These are phyloP conservation scores for Trimorus sp. DNA, from an alignment of 2,888 invertebrate genomes.

Conservation along the genomic window DNA sequence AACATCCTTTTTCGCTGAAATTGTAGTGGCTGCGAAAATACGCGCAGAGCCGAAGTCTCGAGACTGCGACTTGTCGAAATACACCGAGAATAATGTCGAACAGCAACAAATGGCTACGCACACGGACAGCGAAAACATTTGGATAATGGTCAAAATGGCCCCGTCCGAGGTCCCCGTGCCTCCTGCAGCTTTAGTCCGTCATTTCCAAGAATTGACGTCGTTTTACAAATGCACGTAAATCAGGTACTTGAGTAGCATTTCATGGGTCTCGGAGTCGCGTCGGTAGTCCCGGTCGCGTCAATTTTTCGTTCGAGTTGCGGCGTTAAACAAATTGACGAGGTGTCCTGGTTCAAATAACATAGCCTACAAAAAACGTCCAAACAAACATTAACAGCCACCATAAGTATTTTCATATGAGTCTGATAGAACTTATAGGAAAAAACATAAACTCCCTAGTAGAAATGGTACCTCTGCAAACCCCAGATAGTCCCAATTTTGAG, in stretches of 20 bases:
- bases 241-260: constrained; percentile 78
- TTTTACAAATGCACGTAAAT: constrained; percentile 66
- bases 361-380: too few species aligned
- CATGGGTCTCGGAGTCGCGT: constrained; percentile 44
- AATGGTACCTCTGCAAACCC: too few species aligned
- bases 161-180: constrained; percentile 46
- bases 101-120: constrained; percentile 29
- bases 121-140: constrained; percentile 32
- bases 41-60: too few species aligned
- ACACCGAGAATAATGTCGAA: constrained; percentile 23
- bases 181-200: constrained; percentile 43
- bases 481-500: too few species aligned
- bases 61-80: constrained; percentile 11
- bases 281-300: constrained; percentile 22
- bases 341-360: too few species aligned
- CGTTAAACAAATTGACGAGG: constrained; percentile 25
- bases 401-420: too few species aligned
- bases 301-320: constrained; percentile 15
- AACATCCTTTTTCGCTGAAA: background rate
- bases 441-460: too few species aligned
- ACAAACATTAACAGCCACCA: too few species aligned
- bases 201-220: constrained; percentile 50
- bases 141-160: constrained; percentile 34
- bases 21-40: too few species aligned
- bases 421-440: too few species aligned